Evolutionary conservation across 1,140 invertebrate genomes (phyloP), one percentile per base, ranked within the genome.

Genomic region (Belonocnema kinseyi): DNA sequence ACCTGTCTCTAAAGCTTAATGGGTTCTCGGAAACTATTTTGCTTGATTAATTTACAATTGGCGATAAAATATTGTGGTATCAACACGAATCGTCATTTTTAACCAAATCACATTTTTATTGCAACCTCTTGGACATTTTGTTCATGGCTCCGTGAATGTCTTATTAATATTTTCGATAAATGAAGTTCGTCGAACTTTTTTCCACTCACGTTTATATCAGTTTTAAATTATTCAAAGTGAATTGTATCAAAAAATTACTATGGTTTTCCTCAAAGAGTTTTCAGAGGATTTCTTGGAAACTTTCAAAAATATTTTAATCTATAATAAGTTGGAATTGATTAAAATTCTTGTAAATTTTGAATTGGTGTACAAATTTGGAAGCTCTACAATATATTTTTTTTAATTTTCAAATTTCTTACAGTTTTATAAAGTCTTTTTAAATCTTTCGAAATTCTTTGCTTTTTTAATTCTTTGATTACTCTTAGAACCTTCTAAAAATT

Each of bases 41-140:
- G 85, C 83, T 85, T 90, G 90, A 90, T 91, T 89, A 91, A 91
- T 91, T 89, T 88, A 61, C 81, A 84, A 86, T 89, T 84, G 83
- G 86, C 78, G 77, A 79, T 33, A 14, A 16, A 61, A 14, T 6
- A 33, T 61, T 26, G 11, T 21, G 26, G 33, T 71, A 77, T 78
- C 79, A 80, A 76, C 61, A 76, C 75, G 81, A 83, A 84, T 85
- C 85, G 70, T 79, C 73, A 77, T 76, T 82, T 83, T 83, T n/a
- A 73, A 73, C 53, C 81, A 80, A 80, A 76, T 86, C 82, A 80
- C 77, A 72, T 79, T 73, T 73, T 87, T 87, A 87, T 87, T 85
- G 79, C 82, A 80, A 83, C 72, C 78, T 83, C 83, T 84, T 79
- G 73, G 76, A 66, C 77, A 80, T 78, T 78, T 73, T 74, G 78